Percentiles rank a stretch among this genome's conserved stretches.
These are phyloP conservation scores for Rhinolophus sinicus DNA, from an alignment of 2,113 vertebrate genomes.

Conservation along the genomic window DNA sequence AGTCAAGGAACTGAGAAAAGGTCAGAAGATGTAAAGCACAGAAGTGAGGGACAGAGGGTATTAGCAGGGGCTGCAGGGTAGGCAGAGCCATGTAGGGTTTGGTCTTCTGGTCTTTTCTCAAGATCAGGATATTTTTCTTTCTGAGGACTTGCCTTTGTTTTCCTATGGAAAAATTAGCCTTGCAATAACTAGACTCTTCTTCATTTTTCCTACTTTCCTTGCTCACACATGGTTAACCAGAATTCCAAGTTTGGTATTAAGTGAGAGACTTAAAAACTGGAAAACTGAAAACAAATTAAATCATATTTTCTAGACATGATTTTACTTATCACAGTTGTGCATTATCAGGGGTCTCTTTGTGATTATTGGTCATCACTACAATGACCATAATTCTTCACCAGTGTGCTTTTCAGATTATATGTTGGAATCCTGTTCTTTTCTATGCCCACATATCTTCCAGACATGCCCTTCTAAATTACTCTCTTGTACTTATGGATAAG, in stretches of 20 bases:
- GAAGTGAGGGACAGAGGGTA: too few relatives aligned
- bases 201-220: not conserved
- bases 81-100: not conserved
- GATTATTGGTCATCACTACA: not conserved
- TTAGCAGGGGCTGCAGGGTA: not conserved
- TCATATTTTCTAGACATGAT: not conserved
- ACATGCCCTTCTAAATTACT: not conserved
- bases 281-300: not conserved
- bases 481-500: not conserved
- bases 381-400: not conserved
- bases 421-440: not conserved
- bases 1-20: not conserved
- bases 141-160: not conserved
- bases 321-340: not conserved
- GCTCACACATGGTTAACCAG: not conserved
- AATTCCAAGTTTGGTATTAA: not conserved
- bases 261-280: not conserved
- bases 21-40: not conserved
- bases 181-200: not conserved
- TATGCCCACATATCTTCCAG: not conserved
- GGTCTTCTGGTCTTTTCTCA: not conserved
- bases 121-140: not conserved
- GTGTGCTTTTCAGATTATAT: not conserved
- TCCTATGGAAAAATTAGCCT: not conserved
- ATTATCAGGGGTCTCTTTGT: not conserved